phyloP scores from a whole-genome alignment of 1,140 invertebrate genomes.

The Octopus bimaculoides region DNA sequence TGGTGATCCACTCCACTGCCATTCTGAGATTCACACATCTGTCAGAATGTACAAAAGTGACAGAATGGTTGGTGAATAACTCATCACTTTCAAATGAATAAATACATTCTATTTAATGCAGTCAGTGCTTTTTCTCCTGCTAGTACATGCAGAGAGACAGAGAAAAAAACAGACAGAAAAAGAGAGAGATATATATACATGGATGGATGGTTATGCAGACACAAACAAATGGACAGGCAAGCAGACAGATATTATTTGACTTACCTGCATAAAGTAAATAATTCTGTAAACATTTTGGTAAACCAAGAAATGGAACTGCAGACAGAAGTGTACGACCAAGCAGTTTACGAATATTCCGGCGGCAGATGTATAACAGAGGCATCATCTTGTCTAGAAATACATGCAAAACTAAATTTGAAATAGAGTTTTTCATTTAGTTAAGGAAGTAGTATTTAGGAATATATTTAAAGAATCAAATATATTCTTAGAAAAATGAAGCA shows the following conservation, averaged over 20 bases:
- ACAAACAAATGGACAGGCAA: background rate
- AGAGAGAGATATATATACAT: background rate
- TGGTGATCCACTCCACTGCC: no score
- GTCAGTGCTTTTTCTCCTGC: no score
- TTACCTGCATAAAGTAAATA: conserved; percentile 4
- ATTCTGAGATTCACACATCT: no score
- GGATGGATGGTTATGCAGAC: background rate
- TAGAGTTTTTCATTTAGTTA: no score
- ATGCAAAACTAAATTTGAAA: no score
- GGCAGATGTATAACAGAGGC: background rate
- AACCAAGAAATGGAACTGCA: background rate
- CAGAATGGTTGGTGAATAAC: no score
- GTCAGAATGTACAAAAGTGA: no score
- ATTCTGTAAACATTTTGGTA: conserved; percentile 1
- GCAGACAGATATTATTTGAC: background rate
- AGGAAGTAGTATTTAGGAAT: no score
- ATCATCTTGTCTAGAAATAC: background rate
- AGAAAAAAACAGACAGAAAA: background rate
- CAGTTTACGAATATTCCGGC: background rate
- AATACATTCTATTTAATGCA: no score
- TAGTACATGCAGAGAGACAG: background rate
- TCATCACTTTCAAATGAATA: no score
- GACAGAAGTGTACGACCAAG: background rate
- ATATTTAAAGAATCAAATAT: no score
- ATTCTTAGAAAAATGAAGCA: no score